These are phyloP conservation scores for Parotia lawesii DNA, from an alignment of 2,113 vertebrate genomes.

Conservation along the genomic window DNA sequence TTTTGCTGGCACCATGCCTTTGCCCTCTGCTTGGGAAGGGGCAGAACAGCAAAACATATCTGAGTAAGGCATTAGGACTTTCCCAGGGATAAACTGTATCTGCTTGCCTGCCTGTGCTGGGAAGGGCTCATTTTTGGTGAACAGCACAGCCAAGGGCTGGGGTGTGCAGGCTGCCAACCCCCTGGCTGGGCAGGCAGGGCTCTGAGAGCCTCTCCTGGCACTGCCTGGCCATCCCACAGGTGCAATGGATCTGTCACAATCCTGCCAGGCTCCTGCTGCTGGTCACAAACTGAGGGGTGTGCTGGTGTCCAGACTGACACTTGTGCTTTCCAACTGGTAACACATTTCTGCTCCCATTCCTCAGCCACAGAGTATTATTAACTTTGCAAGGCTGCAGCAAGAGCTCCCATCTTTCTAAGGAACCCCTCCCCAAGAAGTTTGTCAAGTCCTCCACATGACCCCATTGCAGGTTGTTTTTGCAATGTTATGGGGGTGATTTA, in stretches of 20 bases:
- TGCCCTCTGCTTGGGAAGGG: background rate
- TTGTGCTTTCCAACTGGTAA: background rate
- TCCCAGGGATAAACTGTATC: background rate
- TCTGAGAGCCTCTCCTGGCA: background rate
- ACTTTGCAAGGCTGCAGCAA: background rate
- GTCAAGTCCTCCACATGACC: background rate
- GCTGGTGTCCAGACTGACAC: background rate
- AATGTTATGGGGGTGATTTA: background rate
- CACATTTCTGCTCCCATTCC: background rate
- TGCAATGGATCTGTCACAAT: background rate
- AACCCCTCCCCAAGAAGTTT: background rate
- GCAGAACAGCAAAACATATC: background rate
- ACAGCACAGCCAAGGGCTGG: background rate
- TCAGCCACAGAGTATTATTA: background rate
- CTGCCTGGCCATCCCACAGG: background rate
- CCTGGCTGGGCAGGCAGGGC: fast-evolving
- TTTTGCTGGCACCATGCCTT: background rate
- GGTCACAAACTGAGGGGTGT: background rate
- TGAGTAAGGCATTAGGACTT: background rate
- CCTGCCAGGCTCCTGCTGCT: background rate
- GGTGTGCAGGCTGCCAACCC: background rate
- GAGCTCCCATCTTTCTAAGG: background rate
- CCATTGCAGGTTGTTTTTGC: background rate
- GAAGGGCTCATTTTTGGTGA: background rate
- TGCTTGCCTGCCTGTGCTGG: background rate